Base-by-base conservation (phyloP, 1,140 invertebrate genomes). In the Proctacanthus coquilletti region DNA sequence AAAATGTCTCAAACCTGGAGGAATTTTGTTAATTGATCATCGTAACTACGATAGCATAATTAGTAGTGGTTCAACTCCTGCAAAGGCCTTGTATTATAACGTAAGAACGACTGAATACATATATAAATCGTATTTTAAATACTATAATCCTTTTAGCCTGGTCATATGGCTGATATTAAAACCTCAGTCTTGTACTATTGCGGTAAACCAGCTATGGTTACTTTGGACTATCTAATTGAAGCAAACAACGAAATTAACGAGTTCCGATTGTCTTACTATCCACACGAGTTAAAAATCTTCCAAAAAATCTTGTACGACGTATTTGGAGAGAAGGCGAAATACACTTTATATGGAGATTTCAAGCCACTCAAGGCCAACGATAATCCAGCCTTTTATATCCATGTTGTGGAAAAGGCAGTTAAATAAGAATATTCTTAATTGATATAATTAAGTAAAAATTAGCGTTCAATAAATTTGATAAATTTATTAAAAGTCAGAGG, bases 21-120 rank as follows among this genome's bases (percentile, higher is more conserved):
- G 85, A 0, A 64, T 86, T 17, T 56, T 89, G 14, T 52, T 88
- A 14, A 87, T 89, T 38, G 84, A 91, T 59, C 85, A 89, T 50
- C 72, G 84, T 47, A 91, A 91, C 58, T 88, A 87, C 44, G 84
- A 89, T 51, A 68, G 77, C 30, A 84, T 86, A 39, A 70, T 88
- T 21, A 69, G 74, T 30, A 71, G 65, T 14, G 83, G 84, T 2
- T 56, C 65, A 8, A 81, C 81, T 1, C 82, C 84, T 2, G 61
- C 72, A 6, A 80, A 84, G 52, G 84, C 79, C 45, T 77, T 89
- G 49, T 89, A 88, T 61, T 89, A 89, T 49, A 87, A 85, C 53
- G 84, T 87, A 66, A 77, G 73, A 68, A 36, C n/a, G n/a, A n/a
- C n/a, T n/a, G 5, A n/a, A 32, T 29, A 19, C 20, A 20, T 2